Evolutionary conservation across 1,140 invertebrate genomes (phyloP).

Genomic region (Rhopalosiphum maidis): DNA sequence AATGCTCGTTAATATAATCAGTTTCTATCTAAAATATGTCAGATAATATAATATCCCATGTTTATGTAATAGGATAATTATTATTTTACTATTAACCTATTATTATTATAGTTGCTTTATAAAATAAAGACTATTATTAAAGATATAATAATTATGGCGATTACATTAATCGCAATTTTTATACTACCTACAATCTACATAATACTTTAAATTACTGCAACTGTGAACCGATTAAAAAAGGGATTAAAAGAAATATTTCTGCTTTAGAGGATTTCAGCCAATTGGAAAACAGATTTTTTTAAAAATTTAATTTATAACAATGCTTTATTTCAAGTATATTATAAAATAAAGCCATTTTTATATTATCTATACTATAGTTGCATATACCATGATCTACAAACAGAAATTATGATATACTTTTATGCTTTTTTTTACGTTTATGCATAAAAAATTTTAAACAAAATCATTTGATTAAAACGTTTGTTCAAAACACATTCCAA

Average conservation of each 20-base stretch:
- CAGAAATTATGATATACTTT: too few relatives aligned
- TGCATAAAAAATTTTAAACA: too few relatives aligned
- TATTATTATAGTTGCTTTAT: neutral
- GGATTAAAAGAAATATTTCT: neutral
- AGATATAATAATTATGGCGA: neutral
- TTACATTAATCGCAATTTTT: neutral
- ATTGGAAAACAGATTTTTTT: too few relatives aligned
- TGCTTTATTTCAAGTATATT: too few relatives aligned
- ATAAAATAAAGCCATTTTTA: too few relatives aligned
- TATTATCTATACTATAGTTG: too few relatives aligned
- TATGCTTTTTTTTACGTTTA: too few relatives aligned
- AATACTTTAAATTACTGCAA: neutral
- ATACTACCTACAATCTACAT: neutral
- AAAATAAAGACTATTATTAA: neutral
- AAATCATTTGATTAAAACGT: neutral
- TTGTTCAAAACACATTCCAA: neutral
- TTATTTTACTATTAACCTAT: neutral
- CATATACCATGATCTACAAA: too few relatives aligned
- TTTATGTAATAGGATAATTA: constrained; percentile 6
- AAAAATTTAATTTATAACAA: too few relatives aligned
- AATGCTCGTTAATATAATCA: constrained; percentile 11
- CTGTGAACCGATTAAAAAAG: neutral
- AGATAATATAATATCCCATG: neutral
- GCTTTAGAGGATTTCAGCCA: neutral
- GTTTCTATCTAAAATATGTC: neutral